Percentiles rank a stretch among this genome's conserved stretches.
Evolutionary conservation across 2,113 vertebrate genomes (phyloP).

Genomic region (Thalassarche chlororhynchos): DNA sequence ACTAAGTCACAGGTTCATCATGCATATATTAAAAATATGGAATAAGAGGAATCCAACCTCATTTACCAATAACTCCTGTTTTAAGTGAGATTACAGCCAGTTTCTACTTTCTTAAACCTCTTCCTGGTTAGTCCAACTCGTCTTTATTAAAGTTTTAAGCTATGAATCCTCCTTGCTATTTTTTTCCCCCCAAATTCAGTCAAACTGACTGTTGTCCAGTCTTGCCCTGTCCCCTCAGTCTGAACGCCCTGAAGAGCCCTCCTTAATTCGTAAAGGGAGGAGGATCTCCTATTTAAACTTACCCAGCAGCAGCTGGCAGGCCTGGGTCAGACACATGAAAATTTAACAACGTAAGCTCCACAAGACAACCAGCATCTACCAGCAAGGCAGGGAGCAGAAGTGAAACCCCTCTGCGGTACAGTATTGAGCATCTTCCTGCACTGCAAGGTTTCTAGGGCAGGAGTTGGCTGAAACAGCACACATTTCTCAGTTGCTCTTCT

Average conservation of each 20-base stretch:
- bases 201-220: background rate
- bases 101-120: background rate
- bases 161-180: background rate
- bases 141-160: background rate
- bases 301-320: background rate
- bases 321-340: background rate
- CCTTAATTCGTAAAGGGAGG: background rate
- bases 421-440: background rate
- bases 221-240: background rate
- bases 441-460: background rate
- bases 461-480: background rate
- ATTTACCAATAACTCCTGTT: background rate
- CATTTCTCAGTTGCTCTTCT: background rate
- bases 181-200: background rate
- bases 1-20: background rate
- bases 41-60: background rate
- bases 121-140: background rate
- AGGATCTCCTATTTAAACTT: background rate
- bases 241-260: background rate
- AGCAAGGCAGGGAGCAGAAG: background rate
- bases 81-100: background rate
- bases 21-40: rapidly evolving
- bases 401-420: background rate
- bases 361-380: background rate
- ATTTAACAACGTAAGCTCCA: background rate